Evolutionary conservation across 2,888 invertebrate genomes (phyloP).

Genomic region (Platycnemis pennipes): DNA sequence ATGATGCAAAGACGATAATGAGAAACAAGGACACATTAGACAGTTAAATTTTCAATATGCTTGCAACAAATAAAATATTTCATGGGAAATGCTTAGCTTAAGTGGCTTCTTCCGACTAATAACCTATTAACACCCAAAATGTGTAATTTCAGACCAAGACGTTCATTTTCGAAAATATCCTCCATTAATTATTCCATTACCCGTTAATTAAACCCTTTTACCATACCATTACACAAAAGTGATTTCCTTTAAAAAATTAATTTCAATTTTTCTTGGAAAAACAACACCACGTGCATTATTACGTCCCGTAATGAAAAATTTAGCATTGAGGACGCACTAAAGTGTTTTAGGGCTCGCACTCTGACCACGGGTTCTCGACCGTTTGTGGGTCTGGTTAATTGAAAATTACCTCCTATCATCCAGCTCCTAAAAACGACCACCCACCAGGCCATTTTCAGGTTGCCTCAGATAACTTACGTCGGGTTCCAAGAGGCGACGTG

Average conservation of each 20-base stretch:
- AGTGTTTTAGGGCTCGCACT: not conserved
- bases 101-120: not conserved
- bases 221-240: not conserved
- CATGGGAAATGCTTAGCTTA: not conserved
- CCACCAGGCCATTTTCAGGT: slow-evolving; percentile 43
- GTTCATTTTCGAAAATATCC: not conserved
- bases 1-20: no score
- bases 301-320: not conserved
- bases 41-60: not conserved
- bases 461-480: slow-evolving; percentile 24
- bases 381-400: slow-evolving; percentile 1
- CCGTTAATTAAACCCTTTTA: not conserved
- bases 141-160: not conserved
- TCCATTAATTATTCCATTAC: not conserved
- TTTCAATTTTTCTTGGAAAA: not conserved
- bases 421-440: slow-evolving; percentile 38
- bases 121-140: not conserved
- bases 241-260: not conserved
- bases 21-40: no score
- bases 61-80: not conserved
- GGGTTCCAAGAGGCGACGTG: slow-evolving; percentile 30
- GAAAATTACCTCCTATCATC: not conserved
- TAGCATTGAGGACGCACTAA: slow-evolving; percentile 18
- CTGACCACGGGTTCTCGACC: not conserved
- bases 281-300: not conserved